Evolutionary conservation across 2,113 vertebrate genomes (phyloP).

Genomic region (Butorides virescens): DNA sequence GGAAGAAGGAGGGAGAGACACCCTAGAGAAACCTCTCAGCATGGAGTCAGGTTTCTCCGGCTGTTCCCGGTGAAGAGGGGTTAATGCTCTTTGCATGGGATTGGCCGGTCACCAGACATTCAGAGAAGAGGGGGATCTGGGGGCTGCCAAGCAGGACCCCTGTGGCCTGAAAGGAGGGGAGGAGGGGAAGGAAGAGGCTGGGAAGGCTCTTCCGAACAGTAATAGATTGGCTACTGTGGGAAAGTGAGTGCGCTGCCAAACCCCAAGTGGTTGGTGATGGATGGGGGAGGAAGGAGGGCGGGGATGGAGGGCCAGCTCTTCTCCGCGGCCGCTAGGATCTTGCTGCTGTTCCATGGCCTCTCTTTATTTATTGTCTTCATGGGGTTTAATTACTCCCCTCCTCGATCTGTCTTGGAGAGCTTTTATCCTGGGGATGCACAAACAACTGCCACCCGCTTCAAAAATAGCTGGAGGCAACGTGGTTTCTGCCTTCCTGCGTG

Average conservation of each 20-base stretch:
- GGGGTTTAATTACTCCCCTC: neutral
- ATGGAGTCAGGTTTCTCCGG: slow-evolving; percentile 41
- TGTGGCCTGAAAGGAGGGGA: slow-evolving; percentile 56
- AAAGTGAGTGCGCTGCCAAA: slow-evolving; percentile 64
- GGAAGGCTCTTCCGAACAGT: slow-evolving; percentile 39
- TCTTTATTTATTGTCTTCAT: slow-evolving; percentile 28
- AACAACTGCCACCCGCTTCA: neutral
- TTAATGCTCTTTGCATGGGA: slow-evolving; percentile 44
- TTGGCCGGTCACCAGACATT: slow-evolving; percentile 65
- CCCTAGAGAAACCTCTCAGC: slow-evolving; percentile 15
- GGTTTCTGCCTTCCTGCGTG: neutral
- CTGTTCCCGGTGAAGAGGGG: neutral
- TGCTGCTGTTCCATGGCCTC: neutral
- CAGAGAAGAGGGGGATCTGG: slow-evolving; percentile 19
- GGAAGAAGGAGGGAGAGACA: neutral
- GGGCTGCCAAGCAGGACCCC: slow-evolving; percentile 62
- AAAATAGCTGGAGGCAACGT: neutral
- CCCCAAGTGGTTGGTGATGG: slow-evolving; percentile 49
- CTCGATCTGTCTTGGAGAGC: neutral
- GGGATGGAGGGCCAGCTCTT: neutral
- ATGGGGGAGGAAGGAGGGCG: slow-evolving; percentile 16
- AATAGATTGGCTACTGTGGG: slow-evolving; percentile 69
- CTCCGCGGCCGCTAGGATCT: neutral
- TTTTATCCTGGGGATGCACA: neutral
- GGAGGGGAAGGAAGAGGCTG: slow-evolving; percentile 35